These are phyloP conservation scores for Diplolepis rosae DNA, from an alignment of 2,888 invertebrate genomes.

Conservation along the genomic window DNA sequence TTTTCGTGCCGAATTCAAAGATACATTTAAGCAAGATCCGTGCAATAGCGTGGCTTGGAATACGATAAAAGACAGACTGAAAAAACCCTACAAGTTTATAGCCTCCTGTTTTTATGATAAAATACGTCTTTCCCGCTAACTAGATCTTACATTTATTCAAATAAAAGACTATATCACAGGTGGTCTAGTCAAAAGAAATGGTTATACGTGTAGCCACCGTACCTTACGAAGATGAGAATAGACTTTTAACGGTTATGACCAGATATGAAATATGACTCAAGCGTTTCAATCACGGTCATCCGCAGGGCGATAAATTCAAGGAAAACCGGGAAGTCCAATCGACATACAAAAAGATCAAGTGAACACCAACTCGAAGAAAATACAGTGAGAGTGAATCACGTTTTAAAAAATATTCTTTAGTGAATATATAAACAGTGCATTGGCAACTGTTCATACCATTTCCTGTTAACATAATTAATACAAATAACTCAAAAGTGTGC, in stretches of 20 bases:
- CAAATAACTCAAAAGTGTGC: too few relatives aligned
- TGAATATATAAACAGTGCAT: too few relatives aligned
- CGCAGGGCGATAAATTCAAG: constrained; percentile 2
- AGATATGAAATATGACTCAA: neutral
- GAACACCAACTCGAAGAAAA: neutral
- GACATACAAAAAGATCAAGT: neutral
- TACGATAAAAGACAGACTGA: constrained; percentile 34
- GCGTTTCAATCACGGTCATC: neutral
- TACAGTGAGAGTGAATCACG: too few relatives aligned
- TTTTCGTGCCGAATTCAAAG: constrained; percentile 33
- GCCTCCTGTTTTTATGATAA: constrained; percentile 41
- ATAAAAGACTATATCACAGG: constrained; percentile 36
- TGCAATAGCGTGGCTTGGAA: constrained; percentile 34
- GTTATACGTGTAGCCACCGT: constrained; percentile 27
- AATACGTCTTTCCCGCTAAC: constrained; percentile 33
- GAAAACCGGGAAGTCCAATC: neutral
- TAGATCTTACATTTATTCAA: constrained; percentile 34
- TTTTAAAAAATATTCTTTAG: too few relatives aligned
- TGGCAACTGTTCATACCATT: too few relatives aligned
- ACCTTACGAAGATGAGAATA: constrained; percentile 8
- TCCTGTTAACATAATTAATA: too few relatives aligned
- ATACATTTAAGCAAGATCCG: constrained; percentile 35
- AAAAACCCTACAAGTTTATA: too few relatives aligned
- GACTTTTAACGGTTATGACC: constrained; percentile 17
- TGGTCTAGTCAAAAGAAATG: constrained; percentile 36